phyloP scores from a whole-genome alignment of 2,113 vertebrate genomes.

The Anthoscopus minutus region DNA sequence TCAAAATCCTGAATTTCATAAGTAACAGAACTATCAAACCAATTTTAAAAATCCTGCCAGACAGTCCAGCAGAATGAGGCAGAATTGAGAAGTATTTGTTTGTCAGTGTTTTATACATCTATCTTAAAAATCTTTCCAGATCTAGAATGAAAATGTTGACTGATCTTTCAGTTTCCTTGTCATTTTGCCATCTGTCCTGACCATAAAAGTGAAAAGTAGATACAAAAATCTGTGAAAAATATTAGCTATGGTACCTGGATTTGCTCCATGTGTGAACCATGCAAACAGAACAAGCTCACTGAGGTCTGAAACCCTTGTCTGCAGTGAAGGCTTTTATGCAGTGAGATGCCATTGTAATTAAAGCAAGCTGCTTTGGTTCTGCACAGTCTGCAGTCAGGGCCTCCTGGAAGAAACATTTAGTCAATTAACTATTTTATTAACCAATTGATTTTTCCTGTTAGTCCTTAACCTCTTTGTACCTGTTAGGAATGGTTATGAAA shows the following conservation, averaged over 20 bases:
- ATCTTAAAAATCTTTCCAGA: not conserved
- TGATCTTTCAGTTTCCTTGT: not conserved
- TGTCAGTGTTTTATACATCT: not conserved
- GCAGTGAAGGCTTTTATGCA: conserved; percentile 51
- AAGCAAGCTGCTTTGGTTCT: conserved; percentile 54
- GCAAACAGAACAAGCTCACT: conserved; percentile 31
- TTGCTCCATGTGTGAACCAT: conserved; percentile 20
- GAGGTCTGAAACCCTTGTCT: conserved; percentile 42
- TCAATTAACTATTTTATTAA: conserved; percentile 82
- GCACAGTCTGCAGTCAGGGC: conserved; percentile 59
- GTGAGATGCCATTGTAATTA: conserved; percentile 63
- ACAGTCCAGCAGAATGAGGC: not conserved
- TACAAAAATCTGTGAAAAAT: not conserved
- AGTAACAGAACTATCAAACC: not conserved
- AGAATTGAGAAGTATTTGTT: not conserved
- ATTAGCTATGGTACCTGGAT: conserved; percentile 25
- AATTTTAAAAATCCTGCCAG: not conserved
- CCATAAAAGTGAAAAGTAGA: not conserved
- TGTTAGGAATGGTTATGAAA: conserved; percentile 62
- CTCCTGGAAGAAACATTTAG: conserved; percentile 65
- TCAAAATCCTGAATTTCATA: not conserved
- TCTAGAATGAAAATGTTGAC: not conserved
- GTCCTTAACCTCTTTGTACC: conserved; percentile 56
- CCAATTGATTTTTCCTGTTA: conserved; percentile 71
- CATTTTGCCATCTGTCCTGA: not conserved